phyloP scores from a whole-genome alignment of 2,113 vertebrate genomes.

The Piaya cayana region DNA sequence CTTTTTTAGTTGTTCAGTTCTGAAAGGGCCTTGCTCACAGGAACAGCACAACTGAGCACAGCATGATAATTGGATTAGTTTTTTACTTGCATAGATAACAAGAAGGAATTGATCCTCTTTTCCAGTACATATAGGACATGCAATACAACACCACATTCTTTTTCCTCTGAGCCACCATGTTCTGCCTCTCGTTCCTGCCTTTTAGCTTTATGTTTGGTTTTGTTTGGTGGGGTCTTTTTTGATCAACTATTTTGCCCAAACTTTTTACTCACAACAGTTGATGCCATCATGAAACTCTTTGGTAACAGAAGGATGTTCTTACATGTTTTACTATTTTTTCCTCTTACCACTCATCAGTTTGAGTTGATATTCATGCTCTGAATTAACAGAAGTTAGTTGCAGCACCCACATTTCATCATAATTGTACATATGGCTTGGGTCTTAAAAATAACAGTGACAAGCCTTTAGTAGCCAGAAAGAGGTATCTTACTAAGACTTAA shows the following conservation, averaged over 20 bases:
- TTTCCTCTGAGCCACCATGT: not conserved
- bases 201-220: not conserved
- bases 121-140: not conserved
- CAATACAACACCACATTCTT: not conserved
- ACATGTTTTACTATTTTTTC: not conserved
- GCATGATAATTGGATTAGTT: not conserved
- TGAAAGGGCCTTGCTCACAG: not conserved
- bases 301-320: not conserved
- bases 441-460: not conserved
- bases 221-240: not conserved
- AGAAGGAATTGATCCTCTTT: not conserved
- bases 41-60: not conserved
- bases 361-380: not conserved
- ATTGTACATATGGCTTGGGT: not conserved
- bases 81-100: not conserved
- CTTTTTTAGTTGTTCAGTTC: not conserved
- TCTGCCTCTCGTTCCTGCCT: not conserved
- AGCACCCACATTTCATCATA: slow-evolving; percentile 28
- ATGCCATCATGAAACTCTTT: not conserved
- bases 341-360: not conserved
- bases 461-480: not conserved
- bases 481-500: not conserved
- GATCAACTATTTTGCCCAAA: not conserved
- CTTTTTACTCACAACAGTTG: not conserved
- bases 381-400: slow-evolving; percentile 40